phyloP scores from a whole-genome alignment of 2,113 vertebrate species.

The Aramus guarauna region DNA sequence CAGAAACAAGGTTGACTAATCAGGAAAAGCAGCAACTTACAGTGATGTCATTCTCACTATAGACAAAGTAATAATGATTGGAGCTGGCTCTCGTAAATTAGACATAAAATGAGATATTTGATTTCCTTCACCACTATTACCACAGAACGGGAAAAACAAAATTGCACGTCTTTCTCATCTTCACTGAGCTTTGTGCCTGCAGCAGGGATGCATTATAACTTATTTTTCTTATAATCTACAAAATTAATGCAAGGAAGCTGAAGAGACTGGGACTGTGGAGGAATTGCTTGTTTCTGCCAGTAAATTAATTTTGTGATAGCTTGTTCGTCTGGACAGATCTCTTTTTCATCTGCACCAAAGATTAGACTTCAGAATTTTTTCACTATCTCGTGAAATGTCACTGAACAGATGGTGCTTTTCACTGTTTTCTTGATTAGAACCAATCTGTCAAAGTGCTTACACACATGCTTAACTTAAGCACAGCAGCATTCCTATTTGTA shows the following conservation, averaged over 20 bases:
- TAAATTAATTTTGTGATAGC: constrained; percentile 24
- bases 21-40: neutral
- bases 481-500: neutral
- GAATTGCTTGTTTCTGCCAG: neutral
- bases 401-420: constrained; percentile 47
- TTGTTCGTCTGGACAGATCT: constrained; percentile 1
- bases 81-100: neutral
- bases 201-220: neutral
- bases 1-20: neutral
- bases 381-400: constrained; percentile 11
- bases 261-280: neutral
- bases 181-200: neutral
- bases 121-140: neutral
- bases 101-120: neutral
- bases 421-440: constrained; percentile 29
- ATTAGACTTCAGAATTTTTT: constrained; percentile 16
- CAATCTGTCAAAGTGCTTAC: constrained; percentile 26
- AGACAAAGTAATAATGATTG: neutral
- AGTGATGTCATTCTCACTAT: neutral
- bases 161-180: neutral
- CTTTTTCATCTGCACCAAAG: neutral
- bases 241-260: neutral
- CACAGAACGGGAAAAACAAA: neutral
- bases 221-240: neutral
- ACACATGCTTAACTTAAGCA: constrained; percentile 33